phyloP scores from a whole-genome alignment of 2,113 vertebrate species.

The Brachyhypopomus gauderio region DNA sequence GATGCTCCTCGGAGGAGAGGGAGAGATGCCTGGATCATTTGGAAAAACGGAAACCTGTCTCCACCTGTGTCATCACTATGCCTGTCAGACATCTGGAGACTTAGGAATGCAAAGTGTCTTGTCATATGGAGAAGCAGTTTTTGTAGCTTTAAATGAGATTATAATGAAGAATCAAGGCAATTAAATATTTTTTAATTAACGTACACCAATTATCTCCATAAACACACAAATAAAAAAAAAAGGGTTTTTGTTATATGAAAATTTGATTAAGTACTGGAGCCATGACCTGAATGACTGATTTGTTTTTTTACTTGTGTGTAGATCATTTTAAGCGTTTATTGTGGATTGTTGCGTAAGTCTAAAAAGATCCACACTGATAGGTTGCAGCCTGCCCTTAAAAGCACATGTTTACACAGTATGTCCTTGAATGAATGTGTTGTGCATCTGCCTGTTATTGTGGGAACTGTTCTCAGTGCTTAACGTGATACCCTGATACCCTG shows the following conservation, averaged over 20 bases:
- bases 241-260: too few relatives aligned
- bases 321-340: neutral
- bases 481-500: too few relatives aligned
- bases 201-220: conserved; percentile 14
- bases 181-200: conserved; percentile 18
- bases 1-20: conserved; percentile 72
- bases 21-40: conserved; percentile 64
- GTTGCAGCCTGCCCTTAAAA: neutral
- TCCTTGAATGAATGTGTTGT: neutral
- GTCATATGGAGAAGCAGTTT: conserved; percentile 53
- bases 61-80: conserved; percentile 63
- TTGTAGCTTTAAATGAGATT: conserved; percentile 37
- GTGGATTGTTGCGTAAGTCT: neutral
- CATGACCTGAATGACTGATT: neutral
- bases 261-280: neutral
- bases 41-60: conserved; percentile 65
- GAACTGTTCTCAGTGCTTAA: neutral
- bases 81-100: conserved; percentile 68
- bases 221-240: neutral
- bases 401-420: neutral
- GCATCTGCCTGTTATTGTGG: neutral
- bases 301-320: neutral
- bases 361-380: neutral
- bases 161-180: conserved; percentile 39
- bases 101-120: conserved; percentile 52